Percentiles rank a stretch among this genome's conserved stretches.
Conservation (phyloP, 1,140 invertebrate species). For the Drosophila murphyi region DNA sequence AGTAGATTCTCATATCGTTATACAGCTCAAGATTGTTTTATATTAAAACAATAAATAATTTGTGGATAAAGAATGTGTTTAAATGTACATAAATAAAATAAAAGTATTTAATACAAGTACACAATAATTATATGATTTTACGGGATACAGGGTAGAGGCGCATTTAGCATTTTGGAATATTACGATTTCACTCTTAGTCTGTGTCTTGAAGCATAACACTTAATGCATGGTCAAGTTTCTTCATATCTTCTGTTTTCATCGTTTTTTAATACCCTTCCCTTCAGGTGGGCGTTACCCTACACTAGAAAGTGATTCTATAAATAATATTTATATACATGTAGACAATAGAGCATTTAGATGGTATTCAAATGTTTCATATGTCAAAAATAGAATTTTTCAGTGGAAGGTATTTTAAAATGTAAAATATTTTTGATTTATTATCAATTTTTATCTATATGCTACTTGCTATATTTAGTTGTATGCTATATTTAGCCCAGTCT, state of each 20-base stretch:
- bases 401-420: neutral
- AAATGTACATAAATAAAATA: neutral
- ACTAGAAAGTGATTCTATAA: neutral
- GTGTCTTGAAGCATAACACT: neutral
- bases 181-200: neutral
- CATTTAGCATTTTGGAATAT: neutral
- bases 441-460: neutral
- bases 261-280: neutral
- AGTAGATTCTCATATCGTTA: too few species aligned
- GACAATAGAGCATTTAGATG: neutral
- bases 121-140: neutral
- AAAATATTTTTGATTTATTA: neutral
- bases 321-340: neutral
- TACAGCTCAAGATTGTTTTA: too few species aligned
- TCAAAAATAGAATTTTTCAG: neutral
- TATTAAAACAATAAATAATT: too few species aligned
- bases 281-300: too few species aligned
- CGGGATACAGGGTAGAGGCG: neutral
- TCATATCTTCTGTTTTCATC: neutral
- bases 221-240: conserved; percentile 3
- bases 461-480: neutral
- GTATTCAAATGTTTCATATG: neutral
- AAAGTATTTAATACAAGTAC: neutral
- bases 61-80: too few species aligned
- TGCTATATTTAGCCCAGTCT: neutral